Evolutionary conservation across 2,888 invertebrate genomes (phyloP).

Genomic region (Therioaphis trifolii): DNA sequence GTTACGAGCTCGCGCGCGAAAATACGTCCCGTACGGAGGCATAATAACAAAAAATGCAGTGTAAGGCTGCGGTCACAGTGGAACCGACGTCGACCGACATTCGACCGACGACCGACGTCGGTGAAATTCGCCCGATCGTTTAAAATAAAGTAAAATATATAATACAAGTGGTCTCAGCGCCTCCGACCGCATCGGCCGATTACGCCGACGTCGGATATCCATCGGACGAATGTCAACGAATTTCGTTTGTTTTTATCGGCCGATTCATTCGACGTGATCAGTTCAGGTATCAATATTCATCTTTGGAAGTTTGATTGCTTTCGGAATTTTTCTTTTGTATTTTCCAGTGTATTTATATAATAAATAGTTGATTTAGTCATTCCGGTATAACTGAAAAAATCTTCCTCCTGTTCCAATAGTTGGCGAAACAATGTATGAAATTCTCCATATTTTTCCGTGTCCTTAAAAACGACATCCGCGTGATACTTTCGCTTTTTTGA

Average conservation of each 20-base stretch:
- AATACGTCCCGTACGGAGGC: too few relatives aligned
- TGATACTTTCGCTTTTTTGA: conserved; percentile 15
- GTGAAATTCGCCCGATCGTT: background rate
- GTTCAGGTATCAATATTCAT: conserved; percentile 7
- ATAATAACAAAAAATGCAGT: too few relatives aligned
- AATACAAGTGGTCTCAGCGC: conserved; percentile 33
- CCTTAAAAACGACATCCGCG: conserved; percentile 5
- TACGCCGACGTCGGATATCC: conserved; percentile 21
- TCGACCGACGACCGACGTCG: too few relatives aligned
- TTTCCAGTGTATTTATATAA: background rate
- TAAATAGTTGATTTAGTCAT: conserved; percentile 27
- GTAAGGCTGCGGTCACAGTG: too few relatives aligned
- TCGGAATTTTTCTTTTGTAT: background rate
- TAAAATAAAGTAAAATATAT: conserved; percentile 4
- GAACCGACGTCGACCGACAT: too few relatives aligned
- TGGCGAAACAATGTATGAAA: background rate
- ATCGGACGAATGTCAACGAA: conserved; percentile 31
- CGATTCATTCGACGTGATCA: conserved; percentile 35
- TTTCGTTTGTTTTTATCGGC: conserved; percentile 22
- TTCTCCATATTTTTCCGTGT: conserved; percentile 4
- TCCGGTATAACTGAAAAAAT: conserved; percentile 11
- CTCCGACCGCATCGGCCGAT: conserved; percentile 20
- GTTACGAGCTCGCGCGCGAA: too few relatives aligned
- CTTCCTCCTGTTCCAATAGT: background rate
- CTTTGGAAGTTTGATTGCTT: too few relatives aligned